A percentile compares a stretch with the other conserved stretches of the same genome.
These are phyloP conservation scores for Metopia argyrocephala DNA, from an alignment of 2,888 invertebrate species.

Conservation along the genomic window DNA sequence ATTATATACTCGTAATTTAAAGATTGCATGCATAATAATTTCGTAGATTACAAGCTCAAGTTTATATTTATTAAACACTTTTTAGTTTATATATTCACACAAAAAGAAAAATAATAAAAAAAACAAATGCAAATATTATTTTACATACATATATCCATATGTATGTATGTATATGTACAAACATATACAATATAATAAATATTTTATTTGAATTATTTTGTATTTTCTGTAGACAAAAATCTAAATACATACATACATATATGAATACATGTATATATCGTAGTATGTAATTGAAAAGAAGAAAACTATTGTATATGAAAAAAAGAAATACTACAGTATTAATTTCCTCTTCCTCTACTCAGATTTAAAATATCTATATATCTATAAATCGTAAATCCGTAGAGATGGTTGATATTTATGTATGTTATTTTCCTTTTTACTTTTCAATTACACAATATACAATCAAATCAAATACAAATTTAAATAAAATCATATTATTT, in stretches of 20 bases:
- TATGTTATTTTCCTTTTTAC: constrained; percentile 36
- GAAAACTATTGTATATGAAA: too few relatives aligned
- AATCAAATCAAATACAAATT: constrained; percentile 42
- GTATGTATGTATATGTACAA: neutral
- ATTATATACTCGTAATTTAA: too few relatives aligned
- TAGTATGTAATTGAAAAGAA: too few relatives aligned
- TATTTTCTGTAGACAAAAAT: too few relatives aligned
- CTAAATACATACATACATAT: neutral
- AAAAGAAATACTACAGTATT: too few relatives aligned
- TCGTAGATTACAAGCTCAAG: constrained; percentile 19
- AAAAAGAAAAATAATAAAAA: neutral
- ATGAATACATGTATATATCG: neutral
- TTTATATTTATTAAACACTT: constrained; percentile 35
- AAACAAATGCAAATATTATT: neutral
- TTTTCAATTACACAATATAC: constrained; percentile 47
- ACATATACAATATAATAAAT: too few relatives aligned
- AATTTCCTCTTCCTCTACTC: too few relatives aligned
- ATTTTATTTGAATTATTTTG: too few relatives aligned
- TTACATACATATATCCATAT: neutral
- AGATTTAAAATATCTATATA: too few relatives aligned
- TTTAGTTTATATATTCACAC: neutral
- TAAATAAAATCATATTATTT: constrained; percentile 12
- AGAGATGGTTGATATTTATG: constrained; percentile 9
- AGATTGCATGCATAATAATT: too few relatives aligned
- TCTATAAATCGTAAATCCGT: neutral